phyloP scores from a whole-genome alignment of 1,140 invertebrate species.

The Hylaeus anthracinus region DNA sequence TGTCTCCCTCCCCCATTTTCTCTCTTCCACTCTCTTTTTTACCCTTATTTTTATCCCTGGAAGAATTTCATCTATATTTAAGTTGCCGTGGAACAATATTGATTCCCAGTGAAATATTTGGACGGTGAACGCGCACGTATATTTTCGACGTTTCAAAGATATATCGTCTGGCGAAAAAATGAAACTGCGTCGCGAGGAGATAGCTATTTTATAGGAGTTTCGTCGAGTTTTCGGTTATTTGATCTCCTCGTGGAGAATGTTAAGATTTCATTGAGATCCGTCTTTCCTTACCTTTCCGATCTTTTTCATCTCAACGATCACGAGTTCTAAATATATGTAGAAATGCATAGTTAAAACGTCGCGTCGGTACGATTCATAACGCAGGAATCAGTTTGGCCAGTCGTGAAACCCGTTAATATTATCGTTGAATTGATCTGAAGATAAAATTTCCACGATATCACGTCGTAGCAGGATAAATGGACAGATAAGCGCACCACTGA shows the following conservation, averaged over 20 bases:
- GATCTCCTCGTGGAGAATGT: not conserved
- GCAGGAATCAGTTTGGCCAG: not conserved
- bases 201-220: conserved; percentile 14
- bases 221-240: not conserved
- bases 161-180: not conserved
- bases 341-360: not conserved
- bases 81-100: conserved; percentile 24
- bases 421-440: conserved; percentile 3
- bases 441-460: not conserved
- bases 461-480: conserved; percentile 6
- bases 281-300: too few species aligned
- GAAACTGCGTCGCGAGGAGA: not conserved
- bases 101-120: conserved; percentile 23
- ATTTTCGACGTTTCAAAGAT: conserved; percentile 9
- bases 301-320: too few species aligned
- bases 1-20: conserved; percentile 26
- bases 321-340: too few species aligned
- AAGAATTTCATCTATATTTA: conserved; percentile 18
- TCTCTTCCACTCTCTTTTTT: not conserved
- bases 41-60: not conserved
- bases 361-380: not conserved
- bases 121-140: not conserved
- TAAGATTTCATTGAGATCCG: too few species aligned
- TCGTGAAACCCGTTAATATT: not conserved
- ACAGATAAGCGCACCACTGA: conserved; percentile 19